Conservation (phyloP, 2,797 vertebrate genomes). For the Sebastes trivittatus region DNA sequence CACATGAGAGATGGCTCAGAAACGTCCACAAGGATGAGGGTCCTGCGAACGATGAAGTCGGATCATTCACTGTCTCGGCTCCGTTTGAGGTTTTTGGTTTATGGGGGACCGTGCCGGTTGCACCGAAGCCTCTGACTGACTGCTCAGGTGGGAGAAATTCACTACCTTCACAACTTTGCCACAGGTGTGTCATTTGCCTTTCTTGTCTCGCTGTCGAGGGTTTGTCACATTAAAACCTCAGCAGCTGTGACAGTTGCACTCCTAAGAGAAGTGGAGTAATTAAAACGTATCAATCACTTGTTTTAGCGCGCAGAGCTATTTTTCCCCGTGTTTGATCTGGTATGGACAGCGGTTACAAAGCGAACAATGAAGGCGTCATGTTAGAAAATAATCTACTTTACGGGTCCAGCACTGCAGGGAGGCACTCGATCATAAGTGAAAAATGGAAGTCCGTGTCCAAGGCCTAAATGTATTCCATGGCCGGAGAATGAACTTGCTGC, state of each 20-base stretch:
- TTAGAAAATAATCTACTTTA: conserved; percentile 83
- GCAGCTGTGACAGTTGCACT: conserved; percentile 57
- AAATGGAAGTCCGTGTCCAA: conserved; percentile 76
- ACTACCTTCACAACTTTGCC: conserved; percentile 56
- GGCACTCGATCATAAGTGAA: conserved; percentile 80
- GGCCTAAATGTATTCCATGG: conserved; percentile 84
- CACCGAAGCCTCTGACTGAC: conserved; percentile 54
- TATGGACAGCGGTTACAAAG: conserved; percentile 63
- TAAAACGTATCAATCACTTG: conserved; percentile 76
- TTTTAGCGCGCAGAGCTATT: conserved; percentile 37
- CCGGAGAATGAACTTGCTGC: conserved; percentile 86
- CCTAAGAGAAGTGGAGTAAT: conserved; percentile 75
- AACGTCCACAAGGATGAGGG: conserved; percentile 56
- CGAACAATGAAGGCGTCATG: conserved; percentile 75
- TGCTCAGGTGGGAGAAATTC: conserved; percentile 68
- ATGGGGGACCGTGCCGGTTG: conserved; percentile 26
- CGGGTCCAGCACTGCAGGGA: conserved; percentile 75
- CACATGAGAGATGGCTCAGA: conserved; percentile 60
- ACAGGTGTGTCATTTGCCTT: conserved; percentile 74
- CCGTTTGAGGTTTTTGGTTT: conserved; percentile 41
- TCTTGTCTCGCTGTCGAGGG: conserved; percentile 49
- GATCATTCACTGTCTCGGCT: conserved; percentile 48
- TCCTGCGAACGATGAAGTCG: conserved; percentile 46
- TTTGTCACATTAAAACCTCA: conserved; percentile 73
- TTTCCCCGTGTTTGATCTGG: conserved; percentile 55